These are phyloP conservation scores for Sialia sialis DNA, from an alignment of 2,113 vertebrate genomes.

Conservation along the genomic window DNA sequence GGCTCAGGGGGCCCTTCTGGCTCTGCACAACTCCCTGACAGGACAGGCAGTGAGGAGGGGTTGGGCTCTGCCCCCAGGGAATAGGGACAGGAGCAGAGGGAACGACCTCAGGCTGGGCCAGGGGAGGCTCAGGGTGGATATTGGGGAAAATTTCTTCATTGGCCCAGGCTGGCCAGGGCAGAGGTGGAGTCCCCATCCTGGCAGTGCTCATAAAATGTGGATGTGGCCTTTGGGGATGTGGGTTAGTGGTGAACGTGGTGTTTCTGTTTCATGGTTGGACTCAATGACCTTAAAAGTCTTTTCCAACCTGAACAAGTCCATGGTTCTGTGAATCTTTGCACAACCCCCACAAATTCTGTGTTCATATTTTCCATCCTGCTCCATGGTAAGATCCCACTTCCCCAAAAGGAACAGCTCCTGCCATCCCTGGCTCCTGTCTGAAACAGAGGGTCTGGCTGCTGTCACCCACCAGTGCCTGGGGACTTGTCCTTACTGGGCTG, in stretches of 20 bases:
- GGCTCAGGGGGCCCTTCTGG: not conserved
- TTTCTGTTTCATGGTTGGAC: not conserved
- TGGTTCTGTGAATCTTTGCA: not conserved
- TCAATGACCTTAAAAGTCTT: not conserved
- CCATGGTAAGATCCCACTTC: not conserved
- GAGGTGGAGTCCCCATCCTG: not conserved
- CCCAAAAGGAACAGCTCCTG: not conserved
- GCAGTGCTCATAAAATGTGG: too few species aligned
- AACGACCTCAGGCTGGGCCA: not conserved
- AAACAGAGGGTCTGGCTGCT: not conserved
- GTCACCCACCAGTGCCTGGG: not conserved
- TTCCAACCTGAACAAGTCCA: not conserved
- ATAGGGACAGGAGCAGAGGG: not conserved
- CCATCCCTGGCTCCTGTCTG: not conserved
- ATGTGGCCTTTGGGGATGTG: not conserved
- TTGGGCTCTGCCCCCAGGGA: not conserved
- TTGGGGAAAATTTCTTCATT: not conserved
- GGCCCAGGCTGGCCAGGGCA: not conserved
- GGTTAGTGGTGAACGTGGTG: accelerated
- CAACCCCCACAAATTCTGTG: not conserved
- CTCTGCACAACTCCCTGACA: not conserved
- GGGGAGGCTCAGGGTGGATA: accelerated
- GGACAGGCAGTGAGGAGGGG: not conserved
- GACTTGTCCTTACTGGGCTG: not conserved
- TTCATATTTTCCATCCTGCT: accelerated